Evolutionary conservation across 2,888 invertebrate species (phyloP), one percentile per base, ranked within the genome.

Genomic region (Andrena trimmerana): DNA sequence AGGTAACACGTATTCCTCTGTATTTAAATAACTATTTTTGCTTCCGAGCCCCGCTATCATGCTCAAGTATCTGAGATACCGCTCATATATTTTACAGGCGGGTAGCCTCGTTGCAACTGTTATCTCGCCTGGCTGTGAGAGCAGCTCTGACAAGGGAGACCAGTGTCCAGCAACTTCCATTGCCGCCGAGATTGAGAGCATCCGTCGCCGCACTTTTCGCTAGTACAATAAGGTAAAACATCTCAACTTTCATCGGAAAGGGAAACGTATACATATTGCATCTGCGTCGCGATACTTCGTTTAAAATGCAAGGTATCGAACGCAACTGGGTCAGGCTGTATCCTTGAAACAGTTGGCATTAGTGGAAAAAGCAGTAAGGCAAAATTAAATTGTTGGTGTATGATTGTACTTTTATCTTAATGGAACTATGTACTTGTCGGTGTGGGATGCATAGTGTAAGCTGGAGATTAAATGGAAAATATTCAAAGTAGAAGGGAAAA

Each of bases 61-160:
- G 50, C 24, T 16, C 24, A 54, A 65, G 6, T 33, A 24, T 52
- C 65, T 54, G 20, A 50, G 36, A 50, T 48, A 48, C 24, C 24
- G 48, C 54, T 27, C 48, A 20, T n/a, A 66, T 31, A 59, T 42
- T 81, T 74, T 68, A 36, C 85, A 96, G 98, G 84, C 96, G 97
- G 75, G 97, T 99, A 85, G 98, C 98, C 70, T 97, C 98, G 71
- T 95, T 99, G 88, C 99, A 99, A 94, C 95, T 98, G 90, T 95
- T 99, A 88, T 98, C 98, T 92, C 96, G 98, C 71, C 95, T 99
- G 80, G 95, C 97, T 70, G 97, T 97, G 66, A 97, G 97, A 92
- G 96, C 96, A 90, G 96, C 97, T 85, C 95, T 98, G 86, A 95
- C 96, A 48, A 96, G 96, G 88, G 98, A 98, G 93, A 95, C 96